Evolutionary conservation across 1,140 invertebrate species (phyloP).

Genomic region (Yoshiicerus persimilis): DNA sequence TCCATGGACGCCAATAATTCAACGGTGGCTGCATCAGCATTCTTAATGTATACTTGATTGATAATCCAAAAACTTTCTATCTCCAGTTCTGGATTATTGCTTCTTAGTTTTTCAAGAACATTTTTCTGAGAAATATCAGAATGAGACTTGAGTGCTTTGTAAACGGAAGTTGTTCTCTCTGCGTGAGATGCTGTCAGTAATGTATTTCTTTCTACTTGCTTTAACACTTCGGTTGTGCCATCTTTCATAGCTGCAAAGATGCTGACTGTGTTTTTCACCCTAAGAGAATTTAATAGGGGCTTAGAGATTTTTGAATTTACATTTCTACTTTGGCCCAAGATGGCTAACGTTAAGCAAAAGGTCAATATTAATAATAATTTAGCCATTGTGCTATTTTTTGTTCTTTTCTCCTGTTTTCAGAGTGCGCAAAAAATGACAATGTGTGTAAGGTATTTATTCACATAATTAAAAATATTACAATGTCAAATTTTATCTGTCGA

Average conservation of each 20-base stretch:
- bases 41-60: conserved; percentile 30
- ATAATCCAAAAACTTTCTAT: conserved; percentile 34
- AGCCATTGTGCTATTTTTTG: not conserved
- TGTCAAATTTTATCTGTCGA: no score
- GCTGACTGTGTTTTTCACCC: not conserved
- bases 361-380: not conserved
- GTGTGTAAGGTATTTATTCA: no score
- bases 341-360: not conserved
- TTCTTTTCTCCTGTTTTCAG: no score
- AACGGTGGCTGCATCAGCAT: not conserved
- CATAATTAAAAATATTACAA: no score
- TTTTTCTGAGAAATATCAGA: not conserved
- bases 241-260: not conserved
- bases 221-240: not conserved
- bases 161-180: not conserved
- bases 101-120: not conserved
- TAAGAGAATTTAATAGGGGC: not conserved
- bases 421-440: no score
- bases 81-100: not conserved
- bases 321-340: not conserved
- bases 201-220: not conserved
- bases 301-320: not conserved
- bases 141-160: not conserved
- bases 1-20: not conserved
- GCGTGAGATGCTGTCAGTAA: not conserved